Base-by-base conservation (phyloP, 2,797 vertebrate species). In the Neosalanx taihuensis region DNA sequence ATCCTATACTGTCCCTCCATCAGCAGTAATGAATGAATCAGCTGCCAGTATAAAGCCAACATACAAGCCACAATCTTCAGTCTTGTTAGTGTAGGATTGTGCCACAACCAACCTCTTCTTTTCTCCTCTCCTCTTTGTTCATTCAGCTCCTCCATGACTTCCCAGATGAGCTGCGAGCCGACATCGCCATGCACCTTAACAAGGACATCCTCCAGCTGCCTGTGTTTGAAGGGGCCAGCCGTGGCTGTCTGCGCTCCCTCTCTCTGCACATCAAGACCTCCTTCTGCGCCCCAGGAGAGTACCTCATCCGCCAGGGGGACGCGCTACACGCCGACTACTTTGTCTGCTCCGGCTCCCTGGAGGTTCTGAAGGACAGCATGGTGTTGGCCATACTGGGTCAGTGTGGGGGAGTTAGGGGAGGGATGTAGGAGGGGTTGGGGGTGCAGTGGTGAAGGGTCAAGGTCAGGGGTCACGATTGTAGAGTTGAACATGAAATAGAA, bases 101-200 rank as follows among this genome's bases (percentile, higher is more conserved):
- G 23, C 23, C 23, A 26, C 23, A 26, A n/a, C 20, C 30, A 29
- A 56, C 41, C n/a, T 53, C 51, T 6, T 18, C 81, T 73, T 76
- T 64, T 75, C 72, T 83, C 70, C 71, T 33, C 26, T 5, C 41
- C 69, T 46, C 61, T 64, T 12, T 41, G 13, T 20, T 10, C 63
- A 26, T 51, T 29, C 29, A 99, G 97, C 94, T 99, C 75, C 93
- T 99, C 73, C 95, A 95, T 2, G 96, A 99, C 90, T 99, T 99
- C 89, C 97, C 97, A 0, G 97, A 98, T 0, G 97, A 99, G 91
- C 92, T 99, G 74, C 94, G 96, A 0, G 97, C 97, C 0, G 97
- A 99, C 72, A 96, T 99, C 75, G 95, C 96, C 84, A 97, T 97
- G 97, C 97, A 99, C 87, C 92, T 99, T 86, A 96, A 99, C 86